These are phyloP conservation scores for Hippocampus mohnikei DNA, from an alignment of 2,113 vertebrate genomes.

Conservation along the genomic window DNA sequence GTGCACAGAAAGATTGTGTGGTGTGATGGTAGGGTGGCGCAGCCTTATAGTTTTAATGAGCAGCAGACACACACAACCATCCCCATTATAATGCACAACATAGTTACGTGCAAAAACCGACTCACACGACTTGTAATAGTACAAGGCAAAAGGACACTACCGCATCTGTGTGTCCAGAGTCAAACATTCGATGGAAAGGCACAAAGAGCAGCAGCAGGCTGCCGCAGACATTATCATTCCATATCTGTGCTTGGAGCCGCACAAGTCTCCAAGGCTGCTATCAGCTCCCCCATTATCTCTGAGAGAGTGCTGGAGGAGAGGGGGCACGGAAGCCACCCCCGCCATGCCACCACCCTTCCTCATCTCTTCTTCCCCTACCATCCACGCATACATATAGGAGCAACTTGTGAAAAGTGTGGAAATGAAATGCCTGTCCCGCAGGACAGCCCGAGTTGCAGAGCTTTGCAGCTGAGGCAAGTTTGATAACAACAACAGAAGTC, in stretches of 20 bases:
- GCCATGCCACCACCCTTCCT: conserved; percentile 34
- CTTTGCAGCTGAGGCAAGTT: conserved; percentile 74
- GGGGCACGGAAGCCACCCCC: conserved; percentile 63
- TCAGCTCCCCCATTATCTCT: conserved; percentile 94
- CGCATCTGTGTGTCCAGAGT: conserved; percentile 14
- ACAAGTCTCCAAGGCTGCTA: conserved; percentile 93
- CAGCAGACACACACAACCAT: conserved; percentile 19
- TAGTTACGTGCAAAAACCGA: not conserved
- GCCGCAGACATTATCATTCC: conserved; percentile 88
- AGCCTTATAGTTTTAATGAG: conserved; percentile 42
- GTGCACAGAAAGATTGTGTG: conserved; percentile 66
- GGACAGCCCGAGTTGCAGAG: conserved; percentile 73
- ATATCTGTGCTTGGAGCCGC: conserved; percentile 86
- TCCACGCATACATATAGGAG: conserved; percentile 20
- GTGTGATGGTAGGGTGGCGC: conserved; percentile 61
- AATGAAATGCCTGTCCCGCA: conserved; percentile 83
- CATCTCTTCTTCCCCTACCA: conserved; percentile 38
- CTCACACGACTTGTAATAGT: not conserved
- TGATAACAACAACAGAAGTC: conserved; percentile 24
- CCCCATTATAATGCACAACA: not conserved
- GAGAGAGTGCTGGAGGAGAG: conserved; percentile 76
- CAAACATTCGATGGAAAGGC: conserved; percentile 17
- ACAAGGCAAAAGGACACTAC: not conserved
- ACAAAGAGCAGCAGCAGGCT: conserved; percentile 53
- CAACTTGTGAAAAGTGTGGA: conserved; percentile 87